A percentile compares a stretch with the other conserved stretches of the same genome.
phyloP scores from a whole-genome alignment of 2,888 invertebrate genomes.

The Xanthia icteritia region DNA sequence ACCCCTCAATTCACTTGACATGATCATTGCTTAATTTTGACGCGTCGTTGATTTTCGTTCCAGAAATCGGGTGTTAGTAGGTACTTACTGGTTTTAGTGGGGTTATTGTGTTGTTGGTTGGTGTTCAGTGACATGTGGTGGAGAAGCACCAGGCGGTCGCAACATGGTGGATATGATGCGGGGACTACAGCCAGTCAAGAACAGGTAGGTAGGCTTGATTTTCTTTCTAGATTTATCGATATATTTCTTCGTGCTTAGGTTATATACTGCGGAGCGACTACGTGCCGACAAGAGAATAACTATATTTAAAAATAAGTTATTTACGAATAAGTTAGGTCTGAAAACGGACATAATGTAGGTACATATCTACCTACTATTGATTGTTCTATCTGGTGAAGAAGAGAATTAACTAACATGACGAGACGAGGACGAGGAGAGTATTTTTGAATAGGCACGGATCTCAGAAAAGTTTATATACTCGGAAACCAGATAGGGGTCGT shows the following conservation, averaged over 20 bases:
- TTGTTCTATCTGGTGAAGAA: no score
- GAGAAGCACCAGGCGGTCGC: conserved; percentile 6
- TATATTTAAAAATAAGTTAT: background rate
- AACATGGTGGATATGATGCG: background rate
- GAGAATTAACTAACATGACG: no score
- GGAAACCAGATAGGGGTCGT: no score
- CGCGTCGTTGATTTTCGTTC: background rate
- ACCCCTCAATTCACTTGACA: background rate
- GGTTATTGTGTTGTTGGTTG: no score
- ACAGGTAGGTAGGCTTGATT: conserved; percentile 26
- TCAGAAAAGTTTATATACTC: no score
- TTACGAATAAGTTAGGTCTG: no score
- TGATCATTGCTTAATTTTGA: background rate
- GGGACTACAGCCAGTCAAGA: background rate
- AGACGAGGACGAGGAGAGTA: no score
- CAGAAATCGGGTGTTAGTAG: background rate
- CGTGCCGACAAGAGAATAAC: background rate
- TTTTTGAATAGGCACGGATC: no score
- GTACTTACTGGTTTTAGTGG: background rate
- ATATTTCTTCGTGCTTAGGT: background rate
- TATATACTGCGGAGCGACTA: background rate
- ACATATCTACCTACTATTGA: no score
- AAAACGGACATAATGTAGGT: no score
- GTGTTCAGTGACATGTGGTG: conserved; percentile 31
- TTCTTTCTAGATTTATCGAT: background rate